Evolutionary conservation across 2,113 vertebrate genomes (phyloP).

Genomic region (Seriola aureovittata): DNA sequence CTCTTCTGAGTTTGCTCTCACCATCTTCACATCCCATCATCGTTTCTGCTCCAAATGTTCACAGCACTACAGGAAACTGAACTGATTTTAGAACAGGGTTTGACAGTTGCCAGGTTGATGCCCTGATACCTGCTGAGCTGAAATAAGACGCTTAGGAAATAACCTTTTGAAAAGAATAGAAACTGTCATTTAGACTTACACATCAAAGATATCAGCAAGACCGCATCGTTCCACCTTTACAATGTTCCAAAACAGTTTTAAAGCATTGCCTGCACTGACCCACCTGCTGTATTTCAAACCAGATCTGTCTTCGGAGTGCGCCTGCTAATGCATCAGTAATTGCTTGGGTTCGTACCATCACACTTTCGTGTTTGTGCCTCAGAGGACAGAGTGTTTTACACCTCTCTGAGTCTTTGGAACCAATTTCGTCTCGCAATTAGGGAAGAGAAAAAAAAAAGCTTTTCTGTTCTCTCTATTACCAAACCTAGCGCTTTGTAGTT

Average conservation of each 20-base stretch:
- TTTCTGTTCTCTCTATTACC: conserved; percentile 7
- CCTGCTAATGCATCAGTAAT: conserved; percentile 30
- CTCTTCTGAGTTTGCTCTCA: neutral
- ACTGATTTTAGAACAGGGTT: neutral
- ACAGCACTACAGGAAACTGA: neutral
- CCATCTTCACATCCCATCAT: neutral
- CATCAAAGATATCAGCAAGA: neutral
- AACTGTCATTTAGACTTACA: neutral
- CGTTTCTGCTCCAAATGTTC: neutral
- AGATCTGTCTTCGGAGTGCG: conserved; percentile 6
- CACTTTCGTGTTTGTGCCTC: neutral
- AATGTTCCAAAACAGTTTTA: neutral
- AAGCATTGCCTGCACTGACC: neutral
- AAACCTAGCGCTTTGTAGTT: neutral
- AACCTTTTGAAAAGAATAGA: neutral
- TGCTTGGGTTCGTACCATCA: conserved; percentile 1
- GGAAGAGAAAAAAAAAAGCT: neutral
- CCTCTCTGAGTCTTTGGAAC: conserved; percentile 9
- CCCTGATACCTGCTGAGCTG: neutral
- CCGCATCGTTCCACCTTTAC: neutral
- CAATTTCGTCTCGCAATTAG: conserved; percentile 7
- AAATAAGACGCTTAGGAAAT: conserved; percentile 10
- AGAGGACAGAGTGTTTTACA: conserved; percentile 8
- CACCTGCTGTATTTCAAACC: neutral
- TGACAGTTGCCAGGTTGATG: neutral